Evolutionary conservation across 2,113 vertebrate species (phyloP), one percentile per base, ranked within the genome.

Genomic region (Melanerpes aurifrons): DNA sequence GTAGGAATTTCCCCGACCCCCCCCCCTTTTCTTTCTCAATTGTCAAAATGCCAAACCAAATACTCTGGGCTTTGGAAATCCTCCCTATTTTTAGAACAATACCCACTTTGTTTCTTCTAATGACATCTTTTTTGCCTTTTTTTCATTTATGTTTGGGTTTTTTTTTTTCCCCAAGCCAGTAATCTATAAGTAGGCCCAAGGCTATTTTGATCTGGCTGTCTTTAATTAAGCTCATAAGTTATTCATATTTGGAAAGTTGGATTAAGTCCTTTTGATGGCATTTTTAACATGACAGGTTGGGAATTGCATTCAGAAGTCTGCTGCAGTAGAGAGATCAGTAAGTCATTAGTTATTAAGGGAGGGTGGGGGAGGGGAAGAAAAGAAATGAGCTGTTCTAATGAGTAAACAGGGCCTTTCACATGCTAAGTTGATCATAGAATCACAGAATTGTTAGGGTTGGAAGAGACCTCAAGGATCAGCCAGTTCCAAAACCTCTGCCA

Each of bases 201-300:
- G 88, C 66, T 92, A 31, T 82, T 94, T 92, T 83, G 70, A 87
- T 87, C 82, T 56, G 16, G 31, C 62, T 92, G 35, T 92, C 71
- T 91, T 95, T 82, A 96, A 94, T 92, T 89, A 87, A 68, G 79
- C 69, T 50, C 14, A 17, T 75, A 69, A 87, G 31, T 86, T 94
- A 86, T n/a, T 92, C 86, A 87, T 88, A 80, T 94, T 94, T 95
- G 90, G 73, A 54, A 82, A 83, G 87, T 70, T 85, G 79, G 64
- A 83, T 90, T 91, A 66, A 80, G 77, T 92, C 61, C 6, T 92
- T 94, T 82, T 75, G 80, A 32, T 81, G 80, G 56, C 61, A 72
- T 92, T 96, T 95, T 94, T 81, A 93, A 85, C 40, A 4, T 53
- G 77, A n/a, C 40, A 79, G 15, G 43, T 84, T 93, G 74, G 57